These are phyloP conservation scores for Julus scanicus DNA, from an alignment of 2,888 invertebrate species.

Conservation along the genomic window DNA sequence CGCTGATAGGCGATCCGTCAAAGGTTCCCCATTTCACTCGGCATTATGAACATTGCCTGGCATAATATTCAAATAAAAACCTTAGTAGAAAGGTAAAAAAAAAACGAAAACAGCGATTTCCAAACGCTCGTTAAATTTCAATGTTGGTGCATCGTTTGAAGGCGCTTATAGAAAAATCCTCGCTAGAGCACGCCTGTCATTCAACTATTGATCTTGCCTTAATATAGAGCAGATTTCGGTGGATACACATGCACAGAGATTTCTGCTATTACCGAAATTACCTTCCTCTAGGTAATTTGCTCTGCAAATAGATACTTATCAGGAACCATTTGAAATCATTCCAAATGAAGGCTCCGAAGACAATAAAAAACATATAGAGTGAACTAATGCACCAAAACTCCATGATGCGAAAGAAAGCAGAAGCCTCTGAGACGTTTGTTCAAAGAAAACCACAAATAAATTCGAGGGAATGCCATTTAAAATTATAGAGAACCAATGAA, in stretches of 20 bases:
- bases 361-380: conserved; percentile 26
- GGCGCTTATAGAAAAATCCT: neutral
- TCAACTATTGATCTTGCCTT: conserved; percentile 18
- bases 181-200: conserved; percentile 11
- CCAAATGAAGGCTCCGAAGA: conserved; percentile 22
- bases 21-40: neutral
- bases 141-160: conserved; percentile 21
- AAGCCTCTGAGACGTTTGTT: conserved; percentile 2
- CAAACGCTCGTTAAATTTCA: conserved; percentile 24
- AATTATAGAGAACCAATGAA: neutral
- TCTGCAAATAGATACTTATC: conserved; percentile 33
- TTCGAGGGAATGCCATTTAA: neutral
- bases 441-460: neutral
- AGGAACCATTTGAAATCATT: conserved; percentile 24
- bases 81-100: neutral
- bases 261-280: conserved; percentile 26
- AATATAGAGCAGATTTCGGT: conserved; percentile 6
- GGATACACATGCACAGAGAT: conserved; percentile 26
- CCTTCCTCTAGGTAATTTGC: conserved; percentile 33
- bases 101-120: conserved; percentile 18
- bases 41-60: neutral
- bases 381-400: neutral
- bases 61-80: conserved; percentile 8
- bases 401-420: neutral
- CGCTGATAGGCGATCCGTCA: conserved; percentile 15